These are phyloP conservation scores for Gymnoscopelus microlampas DNA, from an alignment of 2,797 vertebrate genomes.

Conservation along the genomic window DNA sequence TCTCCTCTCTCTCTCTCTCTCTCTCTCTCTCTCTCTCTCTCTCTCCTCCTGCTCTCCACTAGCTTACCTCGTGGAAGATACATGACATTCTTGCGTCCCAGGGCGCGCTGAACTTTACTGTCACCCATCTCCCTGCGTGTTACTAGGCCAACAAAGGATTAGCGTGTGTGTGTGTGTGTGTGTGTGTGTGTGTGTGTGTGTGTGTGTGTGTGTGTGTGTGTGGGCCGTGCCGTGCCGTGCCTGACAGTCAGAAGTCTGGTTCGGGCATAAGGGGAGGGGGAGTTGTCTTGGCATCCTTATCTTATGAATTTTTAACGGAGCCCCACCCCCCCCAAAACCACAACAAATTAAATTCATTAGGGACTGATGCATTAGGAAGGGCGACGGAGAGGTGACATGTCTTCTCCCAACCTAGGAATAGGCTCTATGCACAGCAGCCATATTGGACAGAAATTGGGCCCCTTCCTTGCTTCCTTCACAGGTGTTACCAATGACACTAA, in stretches of 20 bases:
- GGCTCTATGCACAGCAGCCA: too few species aligned
- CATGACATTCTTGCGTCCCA: conserved; percentile 38
- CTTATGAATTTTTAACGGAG: conserved; percentile 63
- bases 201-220: conserved; percentile 8
- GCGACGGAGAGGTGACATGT: not conserved
- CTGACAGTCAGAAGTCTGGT: conserved; percentile 29
- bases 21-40: not conserved
- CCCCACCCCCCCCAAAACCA: conserved; percentile 67
- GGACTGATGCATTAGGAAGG: conserved; percentile 21
- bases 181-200: conserved; percentile 24
- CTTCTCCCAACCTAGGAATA: conserved; percentile 21
- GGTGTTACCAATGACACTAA: too few species aligned
- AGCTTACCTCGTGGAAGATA: conserved; percentile 5
- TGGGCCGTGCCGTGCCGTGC: conserved; percentile 41
- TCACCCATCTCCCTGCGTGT: conserved; percentile 53
- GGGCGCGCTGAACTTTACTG: conserved; percentile 47
- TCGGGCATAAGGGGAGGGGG: not conserved
- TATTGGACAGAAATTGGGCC: too few species aligned
- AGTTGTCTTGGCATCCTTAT: conserved; percentile 43
- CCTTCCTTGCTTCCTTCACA: too few species aligned
- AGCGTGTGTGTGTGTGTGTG: conserved; percentile 40
- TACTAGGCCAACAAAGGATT: conserved; percentile 70
- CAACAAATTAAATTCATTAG: conserved; percentile 72
- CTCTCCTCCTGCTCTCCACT: conserved; percentile 14
- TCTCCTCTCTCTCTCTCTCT: not conserved